phyloP scores from a whole-genome alignment of 2,888 invertebrate species.

The Andricus quercusramuli region DNA sequence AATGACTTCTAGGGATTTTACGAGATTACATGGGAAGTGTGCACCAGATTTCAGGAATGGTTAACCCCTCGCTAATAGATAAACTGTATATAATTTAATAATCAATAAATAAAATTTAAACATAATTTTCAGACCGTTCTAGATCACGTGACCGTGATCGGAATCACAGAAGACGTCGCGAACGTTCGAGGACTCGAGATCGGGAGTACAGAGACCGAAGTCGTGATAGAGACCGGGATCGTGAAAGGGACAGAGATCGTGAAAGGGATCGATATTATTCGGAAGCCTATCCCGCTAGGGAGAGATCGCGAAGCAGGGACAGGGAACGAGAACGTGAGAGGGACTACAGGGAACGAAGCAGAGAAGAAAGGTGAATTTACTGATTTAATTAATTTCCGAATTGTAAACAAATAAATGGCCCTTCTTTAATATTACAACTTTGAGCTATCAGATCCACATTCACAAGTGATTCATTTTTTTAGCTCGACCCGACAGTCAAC shows the following conservation, averaged over 20 bases:
- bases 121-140: slow-evolving; percentile 77
- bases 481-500: slow-evolving; percentile 78
- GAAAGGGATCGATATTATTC: slow-evolving; percentile 79
- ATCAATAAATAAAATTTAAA: too few species aligned
- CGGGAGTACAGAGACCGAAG: slow-evolving; percentile 82
- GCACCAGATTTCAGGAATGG: too few species aligned
- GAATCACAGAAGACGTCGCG: slow-evolving; percentile 83
- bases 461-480: slow-evolving; percentile 65
- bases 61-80: too few species aligned
- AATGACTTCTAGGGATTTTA: too few species aligned
- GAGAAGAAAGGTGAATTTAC: slow-evolving; percentile 86
- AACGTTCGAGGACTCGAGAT: slow-evolving; percentile 86
- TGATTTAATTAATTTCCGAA: neutral
- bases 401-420: neutral
- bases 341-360: slow-evolving; percentile 88
- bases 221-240: slow-evolving; percentile 79
- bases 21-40: too few species aligned
- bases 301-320: slow-evolving; percentile 91
- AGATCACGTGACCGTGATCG: slow-evolving; percentile 80
- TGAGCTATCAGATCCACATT: neutral
- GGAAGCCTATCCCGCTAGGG: slow-evolving; percentile 80
- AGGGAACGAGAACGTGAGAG: slow-evolving; percentile 81
- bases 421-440: slow-evolving; percentile 4
- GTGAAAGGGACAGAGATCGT: slow-evolving; percentile 80
- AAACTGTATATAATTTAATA: too few species aligned